Evolutionary conservation across 2,113 vertebrate species (phyloP).

Genomic region (Stegastes partitus): DNA sequence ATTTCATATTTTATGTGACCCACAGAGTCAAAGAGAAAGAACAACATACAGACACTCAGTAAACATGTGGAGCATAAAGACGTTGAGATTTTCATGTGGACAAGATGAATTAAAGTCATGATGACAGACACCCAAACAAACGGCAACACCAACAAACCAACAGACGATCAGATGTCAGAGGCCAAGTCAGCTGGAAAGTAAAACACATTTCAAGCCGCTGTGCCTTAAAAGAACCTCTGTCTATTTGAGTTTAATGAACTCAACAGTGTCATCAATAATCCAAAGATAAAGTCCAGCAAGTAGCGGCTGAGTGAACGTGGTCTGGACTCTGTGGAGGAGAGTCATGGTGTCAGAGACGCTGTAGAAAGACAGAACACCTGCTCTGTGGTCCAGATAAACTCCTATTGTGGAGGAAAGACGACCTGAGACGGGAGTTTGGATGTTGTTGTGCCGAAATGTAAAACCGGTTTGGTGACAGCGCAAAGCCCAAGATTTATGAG

Average conservation of each 20-base stretch:
- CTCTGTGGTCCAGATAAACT: background rate
- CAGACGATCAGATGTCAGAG: no score
- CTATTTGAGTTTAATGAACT: background rate
- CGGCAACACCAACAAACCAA: background rate
- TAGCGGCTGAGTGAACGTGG: background rate
- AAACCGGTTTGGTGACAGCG: background rate
- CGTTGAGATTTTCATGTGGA: no score
- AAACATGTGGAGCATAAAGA: no score
- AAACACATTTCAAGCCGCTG: background rate
- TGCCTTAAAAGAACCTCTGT: background rate
- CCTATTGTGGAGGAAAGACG: background rate
- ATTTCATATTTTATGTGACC: no score
- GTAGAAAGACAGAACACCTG: background rate
- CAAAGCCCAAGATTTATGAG: background rate
- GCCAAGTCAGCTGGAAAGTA: background rate
- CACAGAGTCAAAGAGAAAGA: no score
- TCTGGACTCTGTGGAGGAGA: background rate
- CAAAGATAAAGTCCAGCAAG: background rate
- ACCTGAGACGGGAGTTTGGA: background rate
- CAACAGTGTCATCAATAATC: background rate
- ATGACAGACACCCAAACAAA: no score
- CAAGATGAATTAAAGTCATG: no score
- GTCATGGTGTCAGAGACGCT: background rate
- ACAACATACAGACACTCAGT: no score
- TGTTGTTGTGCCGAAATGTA: background rate